phyloP scores from a whole-genome alignment of 2,113 vertebrate species.

The Hydrochoerus hydrochaeris region DNA sequence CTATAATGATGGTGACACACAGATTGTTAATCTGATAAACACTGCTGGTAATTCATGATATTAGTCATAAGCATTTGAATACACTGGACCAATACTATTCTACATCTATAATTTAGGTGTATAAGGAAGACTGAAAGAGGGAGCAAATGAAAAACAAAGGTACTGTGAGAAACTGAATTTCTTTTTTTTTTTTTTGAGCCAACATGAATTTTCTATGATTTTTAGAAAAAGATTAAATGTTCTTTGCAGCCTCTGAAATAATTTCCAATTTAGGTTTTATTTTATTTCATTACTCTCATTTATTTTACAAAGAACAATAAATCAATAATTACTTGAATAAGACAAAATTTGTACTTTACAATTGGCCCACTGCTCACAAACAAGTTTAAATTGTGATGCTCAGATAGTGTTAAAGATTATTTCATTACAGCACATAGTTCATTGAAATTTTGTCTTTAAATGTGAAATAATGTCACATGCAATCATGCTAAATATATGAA shows the following conservation, averaged over 20 bases:
- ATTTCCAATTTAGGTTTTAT: not conserved
- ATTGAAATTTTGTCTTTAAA: slow-evolving; percentile 1
- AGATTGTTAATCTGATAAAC: slow-evolving; percentile 11
- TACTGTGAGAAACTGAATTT: not conserved
- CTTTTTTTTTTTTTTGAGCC: not conserved
- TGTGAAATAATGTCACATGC: slow-evolving; percentile 6
- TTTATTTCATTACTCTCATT: not conserved
- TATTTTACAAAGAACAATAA: slow-evolving; percentile 30
- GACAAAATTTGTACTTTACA: not conserved
- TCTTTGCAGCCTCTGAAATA: not conserved
- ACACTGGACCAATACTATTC: not conserved
- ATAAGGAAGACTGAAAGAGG: not conserved
- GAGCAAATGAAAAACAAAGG: not conserved
- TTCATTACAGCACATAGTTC: slow-evolving; percentile 3
- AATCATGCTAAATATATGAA: slow-evolving; percentile 34
- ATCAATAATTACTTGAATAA: not conserved
- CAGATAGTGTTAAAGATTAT: not conserved
- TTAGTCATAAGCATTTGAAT: not conserved
- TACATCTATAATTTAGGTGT: not conserved
- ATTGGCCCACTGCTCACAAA: not conserved
- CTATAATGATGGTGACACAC: not conserved
- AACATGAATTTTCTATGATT: not conserved
- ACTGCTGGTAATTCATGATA: not conserved
- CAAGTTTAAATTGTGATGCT: not conserved
- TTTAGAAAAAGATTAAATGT: not conserved